A percentile compares a stretch with the other conserved stretches of the same genome.
phyloP scores from a whole-genome alignment of 2,888 invertebrate species.

The Chalcosyrphus nemorum region DNA sequence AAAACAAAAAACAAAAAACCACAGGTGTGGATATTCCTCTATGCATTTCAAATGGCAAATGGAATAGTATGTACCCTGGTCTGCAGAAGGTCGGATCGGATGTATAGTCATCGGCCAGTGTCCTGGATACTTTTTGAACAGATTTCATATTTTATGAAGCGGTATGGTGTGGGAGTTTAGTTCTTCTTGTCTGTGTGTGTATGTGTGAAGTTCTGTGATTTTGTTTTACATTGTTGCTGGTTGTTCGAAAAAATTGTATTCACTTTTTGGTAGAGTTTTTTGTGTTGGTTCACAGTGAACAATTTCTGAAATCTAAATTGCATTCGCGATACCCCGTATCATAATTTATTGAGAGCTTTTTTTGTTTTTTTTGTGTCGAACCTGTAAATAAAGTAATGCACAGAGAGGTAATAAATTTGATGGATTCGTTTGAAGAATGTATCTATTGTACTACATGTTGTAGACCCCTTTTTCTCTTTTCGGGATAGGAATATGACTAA shows the following conservation, averaged over 20 bases:
- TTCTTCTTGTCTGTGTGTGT: too few species aligned
- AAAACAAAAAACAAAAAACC: conserved; percentile 30
- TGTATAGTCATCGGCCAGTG: conserved; percentile 38
- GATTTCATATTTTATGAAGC: conserved; percentile 69
- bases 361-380: not conserved
- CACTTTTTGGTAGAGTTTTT: not conserved
- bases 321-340: conserved; percentile 44
- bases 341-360: conserved; percentile 50
- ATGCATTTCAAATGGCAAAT: conserved; percentile 49
- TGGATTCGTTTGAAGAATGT: conserved; percentile 3
- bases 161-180: not conserved
- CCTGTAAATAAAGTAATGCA: conserved; percentile 12
- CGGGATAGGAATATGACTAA: too few species aligned
- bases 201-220: not conserved
- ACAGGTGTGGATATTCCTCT: conserved; percentile 64
- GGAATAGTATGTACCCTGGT: conserved; percentile 30
- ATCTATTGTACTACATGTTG: too few species aligned
- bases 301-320: conserved; percentile 53
- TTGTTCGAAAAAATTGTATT: too few species aligned
- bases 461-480: too few species aligned
- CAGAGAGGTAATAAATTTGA: not conserved
- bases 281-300: not conserved
- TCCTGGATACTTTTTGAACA: conserved; percentile 48
- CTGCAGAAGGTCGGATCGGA: conserved; percentile 5
- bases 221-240: not conserved